Evolutionary conservation across 1,140 invertebrate genomes (phyloP).

Genomic region (Medauroidea extradentata): DNA sequence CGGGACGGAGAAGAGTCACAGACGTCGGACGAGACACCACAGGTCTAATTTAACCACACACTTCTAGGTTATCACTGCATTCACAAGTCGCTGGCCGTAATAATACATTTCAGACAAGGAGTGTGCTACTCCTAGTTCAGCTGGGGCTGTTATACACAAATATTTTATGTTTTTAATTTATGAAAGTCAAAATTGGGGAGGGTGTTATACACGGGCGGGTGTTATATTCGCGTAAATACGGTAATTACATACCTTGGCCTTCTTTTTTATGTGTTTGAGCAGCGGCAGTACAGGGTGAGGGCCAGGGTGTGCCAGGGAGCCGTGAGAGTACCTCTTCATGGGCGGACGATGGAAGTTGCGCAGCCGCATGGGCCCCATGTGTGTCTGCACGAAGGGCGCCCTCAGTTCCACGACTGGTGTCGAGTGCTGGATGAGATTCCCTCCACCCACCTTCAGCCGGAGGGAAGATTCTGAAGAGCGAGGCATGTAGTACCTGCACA

Average conservation of each 20-base stretch:
- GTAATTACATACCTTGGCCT: constrained; percentile 63
- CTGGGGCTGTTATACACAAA: no score
- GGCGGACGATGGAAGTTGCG: constrained; percentile 92
- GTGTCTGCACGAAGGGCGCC: constrained; percentile 91
- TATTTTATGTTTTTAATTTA: no score
- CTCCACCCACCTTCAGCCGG: constrained; percentile 72
- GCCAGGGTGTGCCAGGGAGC: constrained; percentile 61
- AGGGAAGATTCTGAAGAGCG: constrained; percentile 75
- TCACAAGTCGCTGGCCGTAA: no score
- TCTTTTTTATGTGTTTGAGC: constrained; percentile 87
- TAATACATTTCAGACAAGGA: no score
- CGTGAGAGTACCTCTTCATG: constrained; percentile 82
- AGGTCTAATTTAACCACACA: no score
- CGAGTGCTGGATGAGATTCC: constrained; percentile 91
- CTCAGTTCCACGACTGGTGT: constrained; percentile 94
- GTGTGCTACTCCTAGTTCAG: no score
- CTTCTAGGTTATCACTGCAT: no score
- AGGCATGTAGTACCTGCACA: constrained; percentile 81
- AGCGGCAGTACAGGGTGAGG: constrained; percentile 76
- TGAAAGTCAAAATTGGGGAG: no score
- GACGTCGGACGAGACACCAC: no score
- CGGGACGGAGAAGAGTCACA: no score
- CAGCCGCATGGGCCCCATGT: constrained; percentile 75
- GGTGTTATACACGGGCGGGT: no score
- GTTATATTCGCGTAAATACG: background rate